Percentiles rank a stretch among this genome's conserved stretches.
These are phyloP conservation scores for Alexandromys fortis DNA, from an alignment of 2,113 vertebrate genomes.

Conservation along the genomic window DNA sequence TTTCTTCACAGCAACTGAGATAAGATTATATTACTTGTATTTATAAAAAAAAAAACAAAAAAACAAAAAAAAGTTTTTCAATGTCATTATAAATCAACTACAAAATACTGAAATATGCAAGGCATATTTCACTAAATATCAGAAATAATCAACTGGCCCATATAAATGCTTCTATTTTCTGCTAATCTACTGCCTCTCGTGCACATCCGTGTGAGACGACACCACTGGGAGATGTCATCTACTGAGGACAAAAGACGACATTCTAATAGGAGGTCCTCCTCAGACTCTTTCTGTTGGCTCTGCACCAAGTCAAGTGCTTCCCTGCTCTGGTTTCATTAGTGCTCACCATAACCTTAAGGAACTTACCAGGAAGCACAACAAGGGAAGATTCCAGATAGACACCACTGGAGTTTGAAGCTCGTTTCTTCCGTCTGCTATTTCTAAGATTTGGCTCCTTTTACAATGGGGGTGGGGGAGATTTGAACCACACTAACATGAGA, in stretches of 20 bases:
- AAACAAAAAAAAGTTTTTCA: neutral
- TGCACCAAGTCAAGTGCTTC: neutral
- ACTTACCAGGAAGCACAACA: neutral
- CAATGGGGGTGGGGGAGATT: neutral
- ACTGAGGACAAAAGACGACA: neutral
- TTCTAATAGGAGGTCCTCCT: neutral
- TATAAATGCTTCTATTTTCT: slow-evolving; percentile 20
- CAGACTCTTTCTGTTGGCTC: neutral
- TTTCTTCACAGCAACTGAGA: too few species aligned
- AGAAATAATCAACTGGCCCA: neutral
- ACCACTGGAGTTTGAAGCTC: neutral
- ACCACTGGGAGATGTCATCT: neutral
- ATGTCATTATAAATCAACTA: neutral
- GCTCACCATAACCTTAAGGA: neutral
- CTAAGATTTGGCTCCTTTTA: neutral
- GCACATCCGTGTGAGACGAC: neutral
- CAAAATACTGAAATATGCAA: slow-evolving; percentile 4
- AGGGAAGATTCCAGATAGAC: neutral
- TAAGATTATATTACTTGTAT: too few species aligned
- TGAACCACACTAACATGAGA: neutral
- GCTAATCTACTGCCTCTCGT: neutral
- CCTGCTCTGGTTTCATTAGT: neutral
- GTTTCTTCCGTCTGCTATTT: neutral
- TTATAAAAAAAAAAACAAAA: too few species aligned
- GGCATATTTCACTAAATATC: neutral